Evolutionary conservation across 2,113 vertebrate species (phyloP).

Genomic region (Osmerus eperlanus): DNA sequence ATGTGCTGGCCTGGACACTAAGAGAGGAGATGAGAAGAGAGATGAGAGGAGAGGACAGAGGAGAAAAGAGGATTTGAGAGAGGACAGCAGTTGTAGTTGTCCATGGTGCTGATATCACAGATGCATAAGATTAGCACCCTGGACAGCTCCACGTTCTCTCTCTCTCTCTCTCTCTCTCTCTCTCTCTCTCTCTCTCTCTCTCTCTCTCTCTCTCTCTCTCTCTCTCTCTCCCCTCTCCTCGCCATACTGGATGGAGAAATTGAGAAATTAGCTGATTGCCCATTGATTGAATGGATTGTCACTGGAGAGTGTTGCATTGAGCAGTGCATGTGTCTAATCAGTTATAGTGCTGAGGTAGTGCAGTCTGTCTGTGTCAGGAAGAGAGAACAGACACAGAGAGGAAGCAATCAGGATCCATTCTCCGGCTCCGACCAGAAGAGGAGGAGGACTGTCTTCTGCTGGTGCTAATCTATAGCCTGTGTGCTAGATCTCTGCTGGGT

Average conservation of each 20-base stretch:
- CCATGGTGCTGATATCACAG: conserved; percentile 19
- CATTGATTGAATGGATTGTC: conserved; percentile 45
- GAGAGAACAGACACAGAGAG: conserved; percentile 49
- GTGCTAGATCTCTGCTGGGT: not conserved
- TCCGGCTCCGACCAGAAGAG: conserved; percentile 62
- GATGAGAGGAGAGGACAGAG: not conserved
- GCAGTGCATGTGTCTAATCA: conserved; percentile 53
- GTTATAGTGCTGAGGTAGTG: conserved; percentile 47
- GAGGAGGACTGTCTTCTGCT: conserved; percentile 57
- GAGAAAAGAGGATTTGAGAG: conserved; percentile 20
- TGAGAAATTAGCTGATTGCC: conserved; percentile 35
- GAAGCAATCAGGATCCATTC: conserved; percentile 61
- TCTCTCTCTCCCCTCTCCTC: not conserved
- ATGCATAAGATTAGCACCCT: not conserved
- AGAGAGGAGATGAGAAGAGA: conserved; percentile 15
- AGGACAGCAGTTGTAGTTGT: conserved; percentile 26
- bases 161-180: too few relatives aligned
- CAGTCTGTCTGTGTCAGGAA: conserved; percentile 62
- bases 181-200: conserved; percentile 9
- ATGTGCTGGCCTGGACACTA: conserved; percentile 39
- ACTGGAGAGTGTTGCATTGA: conserved; percentile 26
- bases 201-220: conserved; percentile 3
- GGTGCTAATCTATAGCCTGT: not conserved
- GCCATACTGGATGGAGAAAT: not conserved
- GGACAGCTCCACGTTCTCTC: not conserved